Percentiles rank a stretch among this genome's conserved stretches.
Evolutionary conservation across 2,797 vertebrate species (phyloP).

Genomic region (Pantherophis alleghaniensis): DNA sequence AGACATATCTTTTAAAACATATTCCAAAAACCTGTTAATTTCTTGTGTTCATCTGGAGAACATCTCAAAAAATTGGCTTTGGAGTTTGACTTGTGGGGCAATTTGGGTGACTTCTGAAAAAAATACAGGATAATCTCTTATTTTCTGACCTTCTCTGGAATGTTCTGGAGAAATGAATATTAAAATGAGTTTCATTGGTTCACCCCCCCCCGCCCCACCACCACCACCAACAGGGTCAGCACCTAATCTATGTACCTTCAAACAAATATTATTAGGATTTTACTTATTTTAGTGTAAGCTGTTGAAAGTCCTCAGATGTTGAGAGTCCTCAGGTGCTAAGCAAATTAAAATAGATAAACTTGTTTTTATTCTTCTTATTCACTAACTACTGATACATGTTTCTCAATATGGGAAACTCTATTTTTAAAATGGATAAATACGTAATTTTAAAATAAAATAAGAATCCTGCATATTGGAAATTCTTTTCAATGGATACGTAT

Average conservation of each 20-base stretch:
- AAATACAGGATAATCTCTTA: not conserved
- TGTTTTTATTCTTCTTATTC: not conserved
- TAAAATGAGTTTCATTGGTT: not conserved
- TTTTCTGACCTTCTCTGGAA: not conserved
- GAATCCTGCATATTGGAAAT: not conserved
- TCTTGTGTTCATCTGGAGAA: not conserved
- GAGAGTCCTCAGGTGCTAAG: not conserved
- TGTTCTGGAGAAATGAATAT: not conserved
- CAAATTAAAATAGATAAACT: not conserved
- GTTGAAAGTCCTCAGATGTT: not conserved
- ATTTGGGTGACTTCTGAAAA: not conserved
- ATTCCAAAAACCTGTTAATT: not conserved
- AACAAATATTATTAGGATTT: not conserved
- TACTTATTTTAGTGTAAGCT: not conserved
- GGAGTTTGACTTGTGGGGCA: not conserved
- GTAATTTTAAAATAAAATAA: not conserved
- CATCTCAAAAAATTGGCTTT: not conserved
- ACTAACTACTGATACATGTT: not conserved
- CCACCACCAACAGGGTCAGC: not conserved
- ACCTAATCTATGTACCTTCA: not conserved
- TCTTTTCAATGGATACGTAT: not conserved
- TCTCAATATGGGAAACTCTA: not conserved
- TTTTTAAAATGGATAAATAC: not conserved
- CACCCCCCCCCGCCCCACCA: not conserved
- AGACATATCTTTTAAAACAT: not conserved